Evolutionary conservation across 2,888 invertebrate genomes (phyloP), one percentile per base, ranked within the genome.

Genomic region (Yponomeuta malinellus): DNA sequence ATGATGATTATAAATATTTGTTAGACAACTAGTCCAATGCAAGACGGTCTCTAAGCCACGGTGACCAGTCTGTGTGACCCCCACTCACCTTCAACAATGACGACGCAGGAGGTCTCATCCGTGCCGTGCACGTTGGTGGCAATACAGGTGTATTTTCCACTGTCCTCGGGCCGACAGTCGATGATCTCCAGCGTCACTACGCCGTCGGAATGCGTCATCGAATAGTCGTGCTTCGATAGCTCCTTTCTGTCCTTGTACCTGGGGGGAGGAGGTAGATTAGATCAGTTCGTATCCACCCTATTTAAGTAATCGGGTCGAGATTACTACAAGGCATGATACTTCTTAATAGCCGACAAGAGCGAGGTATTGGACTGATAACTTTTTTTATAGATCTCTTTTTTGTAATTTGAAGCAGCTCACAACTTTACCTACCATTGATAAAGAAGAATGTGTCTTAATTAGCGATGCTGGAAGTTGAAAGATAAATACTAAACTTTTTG

Each of bases 121-220:
- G 96, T 95, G 78, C 99, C 99, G 83, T 98, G 97, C 70, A 94
- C 93, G 92, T 99, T 99, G 76, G 96, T 96, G 29, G 99, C 99
- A 59, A 96, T 94, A 87, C 99, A 99, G 66, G 95, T 95, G 91
- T 99, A 99, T 85, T 97, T 98, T 76, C 99, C 99, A 74, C 98
- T 98, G 93, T 99, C 99, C 72, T 96, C 96, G 0, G 98, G 96
- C 79, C 96, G 95, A 84, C 98, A 98, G 89, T 98, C 97, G 75
- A 97, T 94, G 78, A 99, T 98, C 93, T 99, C 99, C 93, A 99
- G 95, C 0, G 98, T 98, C 71, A 98, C 97, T 68, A 99, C 98
- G 78, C 99, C 99, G 86, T 98, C 98, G 3, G 98, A 95, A 83
- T 96, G 95, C 5, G 96, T 94, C 95, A 98, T 97, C 71, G 97